Conservation (phyloP, 2,797 vertebrate species). For the Enteromius radiatus region DNA sequence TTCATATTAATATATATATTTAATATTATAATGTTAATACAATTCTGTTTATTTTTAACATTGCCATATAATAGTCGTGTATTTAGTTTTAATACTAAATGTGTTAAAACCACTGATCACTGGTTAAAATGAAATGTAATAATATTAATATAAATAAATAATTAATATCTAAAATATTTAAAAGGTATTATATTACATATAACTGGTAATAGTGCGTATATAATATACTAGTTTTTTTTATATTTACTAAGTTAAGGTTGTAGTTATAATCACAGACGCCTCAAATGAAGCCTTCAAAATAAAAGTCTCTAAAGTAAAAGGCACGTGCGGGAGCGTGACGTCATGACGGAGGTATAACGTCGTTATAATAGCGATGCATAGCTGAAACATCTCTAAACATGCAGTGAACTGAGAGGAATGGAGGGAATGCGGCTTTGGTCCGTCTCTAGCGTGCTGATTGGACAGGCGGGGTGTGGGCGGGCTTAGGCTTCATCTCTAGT, state of each 20-base stretch:
- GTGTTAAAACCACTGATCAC: too few species aligned
- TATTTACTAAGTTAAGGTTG: too few species aligned
- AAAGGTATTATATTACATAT: too few species aligned
- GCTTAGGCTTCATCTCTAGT: fast-evolving
- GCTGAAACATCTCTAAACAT: constrained; percentile 7
- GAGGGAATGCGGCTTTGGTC: constrained; percentile 2
- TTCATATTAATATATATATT: neutral
- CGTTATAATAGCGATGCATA: neutral
- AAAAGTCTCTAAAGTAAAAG: constrained; percentile 32
- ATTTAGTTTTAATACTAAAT: too few species aligned
- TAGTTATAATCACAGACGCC: neutral
- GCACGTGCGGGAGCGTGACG: constrained; percentile 48
- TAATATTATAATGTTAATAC: neutral
- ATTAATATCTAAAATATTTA: too few species aligned
- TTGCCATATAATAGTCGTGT: too few species aligned
- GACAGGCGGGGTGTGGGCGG: neutral
- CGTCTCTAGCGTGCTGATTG: neutral
- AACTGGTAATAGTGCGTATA: too few species aligned
- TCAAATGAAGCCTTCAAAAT: neutral
- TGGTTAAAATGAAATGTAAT: too few species aligned
- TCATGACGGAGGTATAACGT: constrained; percentile 10
- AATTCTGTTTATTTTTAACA: neutral
- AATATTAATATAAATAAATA: too few species aligned
- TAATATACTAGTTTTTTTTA: too few species aligned
- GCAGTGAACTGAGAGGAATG: neutral